Base-by-base conservation (phyloP, 2,113 vertebrate species). In the Podiceps cristatus region DNA sequence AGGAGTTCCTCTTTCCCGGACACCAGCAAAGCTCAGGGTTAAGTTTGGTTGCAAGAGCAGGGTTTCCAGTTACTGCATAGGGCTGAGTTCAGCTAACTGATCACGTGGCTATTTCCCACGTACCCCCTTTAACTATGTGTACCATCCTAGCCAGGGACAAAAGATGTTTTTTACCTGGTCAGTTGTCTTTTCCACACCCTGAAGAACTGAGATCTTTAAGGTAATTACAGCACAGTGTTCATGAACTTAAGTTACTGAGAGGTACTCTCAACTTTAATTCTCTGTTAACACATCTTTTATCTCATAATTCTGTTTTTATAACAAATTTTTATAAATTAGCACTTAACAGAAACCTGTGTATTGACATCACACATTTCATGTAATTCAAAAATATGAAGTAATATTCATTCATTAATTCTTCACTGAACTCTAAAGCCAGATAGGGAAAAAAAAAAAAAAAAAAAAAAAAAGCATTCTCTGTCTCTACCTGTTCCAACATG, bases 401-500 rank as follows among this genome's bases (percentile, higher is more conserved):
- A 44, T 5, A 17, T 28, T 86, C 19, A 82, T 71, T 86, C 33
- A 58, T 78, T n/a, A 63, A 23, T 28, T 72, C 16, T 47, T 79
- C 29, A 59, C 15, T 63, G 28, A 92, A 72, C 15, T 63, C 86
- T 50, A 75, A 74, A 93, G 24, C 7, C 19, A n/a, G 10, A 66
- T 7, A 22, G 13, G 6, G 12, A 0, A 1, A 10, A 50, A n/a
- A 35, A 27, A 6, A 0, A 0, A 0, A 1, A 10, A 50, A n/a
- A 35, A 27, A 6, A 0, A 0, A 16, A 29, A 56, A 18, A 3
- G 42, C 9, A 44, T 35, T 60, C 6, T 74, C 29, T 72, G 18
- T 60, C 6, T 74, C 29, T 72, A 16, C 22, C n/a, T 50, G 52
- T 55, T 25, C 13, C 31, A 63, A 47, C 10, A 52, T 20, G 11